Evolutionary conservation across 2,888 invertebrate species (phyloP).

Genomic region (Piscicola geometra): DNA sequence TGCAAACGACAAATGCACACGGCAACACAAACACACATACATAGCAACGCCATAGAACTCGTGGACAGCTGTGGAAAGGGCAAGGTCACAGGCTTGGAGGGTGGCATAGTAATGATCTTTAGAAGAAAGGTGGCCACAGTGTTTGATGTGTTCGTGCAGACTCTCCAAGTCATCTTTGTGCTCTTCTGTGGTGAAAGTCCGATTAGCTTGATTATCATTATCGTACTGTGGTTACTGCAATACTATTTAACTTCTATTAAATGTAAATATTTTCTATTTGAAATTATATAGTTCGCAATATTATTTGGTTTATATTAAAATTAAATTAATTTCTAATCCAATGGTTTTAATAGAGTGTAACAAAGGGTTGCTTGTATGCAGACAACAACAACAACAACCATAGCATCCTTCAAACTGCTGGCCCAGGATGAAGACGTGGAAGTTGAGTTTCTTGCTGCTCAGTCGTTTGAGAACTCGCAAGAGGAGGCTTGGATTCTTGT

Average conservation of each 20-base stretch:
- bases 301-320: no score
- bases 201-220: no score
- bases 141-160: slow-evolving; percentile 55
- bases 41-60: slow-evolving; percentile 74
- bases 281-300: no score
- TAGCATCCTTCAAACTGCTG: slow-evolving; percentile 22
- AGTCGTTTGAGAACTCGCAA: slow-evolving; percentile 58
- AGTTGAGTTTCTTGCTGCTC: slow-evolving; percentile 59
- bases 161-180: slow-evolving; percentile 61
- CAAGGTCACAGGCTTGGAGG: slow-evolving; percentile 63
- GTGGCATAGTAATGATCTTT: slow-evolving; percentile 63
- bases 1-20: no score
- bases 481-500: slow-evolving; percentile 68
- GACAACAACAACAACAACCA: no score
- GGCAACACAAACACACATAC: no score
- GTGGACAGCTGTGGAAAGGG: slow-evolving; percentile 69
- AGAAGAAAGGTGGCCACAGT: slow-evolving; percentile 63
- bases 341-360: no score
- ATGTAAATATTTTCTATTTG: no score
- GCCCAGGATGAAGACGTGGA: slow-evolving; percentile 62
- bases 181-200: slow-evolving; percentile 54
- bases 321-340: no score
- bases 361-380: no score
- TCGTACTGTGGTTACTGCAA: no score
- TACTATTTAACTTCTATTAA: no score